phyloP scores from a whole-genome alignment of 2,113 vertebrate genomes.

The Fregata magnificens region DNA sequence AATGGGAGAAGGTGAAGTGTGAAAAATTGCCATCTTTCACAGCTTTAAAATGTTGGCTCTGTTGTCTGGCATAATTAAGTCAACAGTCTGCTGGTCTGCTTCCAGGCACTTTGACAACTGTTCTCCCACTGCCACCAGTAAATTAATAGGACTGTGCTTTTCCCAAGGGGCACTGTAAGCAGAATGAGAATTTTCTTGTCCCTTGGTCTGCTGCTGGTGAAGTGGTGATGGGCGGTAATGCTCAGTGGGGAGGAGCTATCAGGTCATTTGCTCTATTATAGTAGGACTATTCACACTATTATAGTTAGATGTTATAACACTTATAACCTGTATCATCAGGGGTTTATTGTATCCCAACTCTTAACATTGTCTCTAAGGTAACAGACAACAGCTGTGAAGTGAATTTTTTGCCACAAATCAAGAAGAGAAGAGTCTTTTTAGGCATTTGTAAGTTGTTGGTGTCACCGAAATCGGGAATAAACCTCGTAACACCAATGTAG shows the following conservation, averaged over 20 bases:
- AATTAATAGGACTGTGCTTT: conserved; percentile 48
- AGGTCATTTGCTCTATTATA: conserved; percentile 14
- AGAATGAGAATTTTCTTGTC: conserved; percentile 25
- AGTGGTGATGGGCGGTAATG: neutral
- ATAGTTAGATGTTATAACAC: neutral
- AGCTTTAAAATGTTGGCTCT: conserved; percentile 69
- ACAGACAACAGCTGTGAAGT: conserved; percentile 2
- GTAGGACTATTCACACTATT: neutral
- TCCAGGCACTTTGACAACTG: conserved; percentile 65
- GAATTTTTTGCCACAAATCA: neutral
- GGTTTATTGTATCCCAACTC: neutral
- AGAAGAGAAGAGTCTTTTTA: neutral
- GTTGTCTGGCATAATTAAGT: conserved; percentile 65
- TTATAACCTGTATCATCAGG: neutral
- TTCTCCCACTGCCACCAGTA: conserved; percentile 43
- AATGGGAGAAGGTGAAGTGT: conserved; percentile 20
- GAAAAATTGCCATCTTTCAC: conserved; percentile 67
- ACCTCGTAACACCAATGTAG: too few species aligned
- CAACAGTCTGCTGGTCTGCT: conserved; percentile 65
- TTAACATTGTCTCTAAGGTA: conserved; percentile 15
- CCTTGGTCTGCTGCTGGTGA: neutral
- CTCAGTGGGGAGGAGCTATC: neutral
- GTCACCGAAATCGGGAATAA: too few species aligned
- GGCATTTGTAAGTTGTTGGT: neutral
- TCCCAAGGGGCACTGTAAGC: conserved; percentile 7